Percentiles rank a stretch among this genome's conserved stretches.
phyloP scores from a whole-genome alignment of 2,113 vertebrate species.

The Tor tambroides region DNA sequence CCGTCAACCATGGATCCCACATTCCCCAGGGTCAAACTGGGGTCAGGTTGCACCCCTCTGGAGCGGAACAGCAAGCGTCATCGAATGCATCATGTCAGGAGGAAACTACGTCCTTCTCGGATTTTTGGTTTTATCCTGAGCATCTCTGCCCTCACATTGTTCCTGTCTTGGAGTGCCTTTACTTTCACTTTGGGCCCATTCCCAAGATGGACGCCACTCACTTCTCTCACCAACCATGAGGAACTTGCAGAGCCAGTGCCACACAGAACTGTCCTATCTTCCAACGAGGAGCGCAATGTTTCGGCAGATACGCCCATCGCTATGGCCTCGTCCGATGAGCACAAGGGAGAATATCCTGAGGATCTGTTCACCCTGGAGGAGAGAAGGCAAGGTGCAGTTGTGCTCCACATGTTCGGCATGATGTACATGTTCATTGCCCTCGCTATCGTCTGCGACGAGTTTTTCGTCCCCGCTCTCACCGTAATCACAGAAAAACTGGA shows the following conservation, averaged over 20 bases:
- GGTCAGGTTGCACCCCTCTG: constrained; percentile 30
- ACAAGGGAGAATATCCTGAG: constrained; percentile 87
- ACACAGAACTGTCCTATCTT: constrained; percentile 90
- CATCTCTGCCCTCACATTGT: constrained; percentile 82
- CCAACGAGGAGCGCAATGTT: constrained; percentile 68
- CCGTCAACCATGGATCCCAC: constrained; percentile 66
- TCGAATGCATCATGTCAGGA: constrained; percentile 75
- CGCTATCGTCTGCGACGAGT: constrained; percentile 97
- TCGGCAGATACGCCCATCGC: constrained; percentile 67
- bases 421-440: constrained; percentile 98
- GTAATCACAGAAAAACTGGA: constrained; percentile 93
- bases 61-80: constrained; percentile 61
- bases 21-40: not conserved
- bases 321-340: constrained; percentile 66
- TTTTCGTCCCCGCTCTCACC: constrained; percentile 96
- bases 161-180: constrained; percentile 92
- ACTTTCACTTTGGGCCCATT: constrained; percentile 75
- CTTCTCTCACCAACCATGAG: constrained; percentile 32
- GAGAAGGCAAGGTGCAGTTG: constrained; percentile 86
- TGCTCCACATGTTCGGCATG: constrained; percentile 92
- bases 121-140: constrained; percentile 85
- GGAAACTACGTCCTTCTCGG: constrained; percentile 87
- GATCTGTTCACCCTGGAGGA: constrained; percentile 91
- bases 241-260: constrained; percentile 62
- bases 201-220: constrained; percentile 56